Evolutionary conservation across 2,888 invertebrate species (phyloP), one percentile per base, ranked within the genome.

Genomic region (Xestia sexstrigata): DNA sequence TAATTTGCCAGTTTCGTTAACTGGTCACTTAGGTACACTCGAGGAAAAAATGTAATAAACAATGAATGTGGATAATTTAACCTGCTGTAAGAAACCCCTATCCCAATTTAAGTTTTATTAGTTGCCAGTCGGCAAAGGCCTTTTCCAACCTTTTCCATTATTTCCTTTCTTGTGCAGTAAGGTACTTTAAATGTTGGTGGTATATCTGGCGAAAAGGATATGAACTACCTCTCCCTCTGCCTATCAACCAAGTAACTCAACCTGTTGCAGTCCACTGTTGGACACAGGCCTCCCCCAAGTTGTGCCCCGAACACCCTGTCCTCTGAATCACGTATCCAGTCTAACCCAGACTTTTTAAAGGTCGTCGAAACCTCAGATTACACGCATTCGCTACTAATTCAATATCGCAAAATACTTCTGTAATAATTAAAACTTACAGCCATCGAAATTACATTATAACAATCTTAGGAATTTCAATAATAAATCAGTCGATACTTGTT

Each of bases 401-500:
- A 58, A 35, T 63, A 65, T 65, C 63, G 47, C 30, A 49, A 15
- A 15, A 60, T 74, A 67, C 8, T 74, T 74, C 49, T 52, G 20
- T 1, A 79, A 67, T 67, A 45, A 80, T 42, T 52, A 26, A 74
- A 60, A 74, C 58, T 73, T 62, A 74, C 15, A 74, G 45, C 15
- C 67, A 47, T 52, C 52, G n/a, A 80, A 78, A 62, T 66, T 75
- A 26, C 60, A 49, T 70, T 67, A 67, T 15, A 70, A 55, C 82
- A 70, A 70, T 55, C 35, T 74, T 55, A 20, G 62, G 45, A 62
- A 81, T 74, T 81, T 47, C 66, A 80, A 73, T 80, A 60, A 78
- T 60, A 52, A 79, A 73, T 60, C 73, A 49, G 58, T 80, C 42
- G 52, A 63, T 78, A 63, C 79, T 78, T 70, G 39, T 49, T 60